These are phyloP conservation scores for Cartodere bifasciata DNA, from an alignment of 2,888 invertebrate genomes.

Conservation along the genomic window DNA sequence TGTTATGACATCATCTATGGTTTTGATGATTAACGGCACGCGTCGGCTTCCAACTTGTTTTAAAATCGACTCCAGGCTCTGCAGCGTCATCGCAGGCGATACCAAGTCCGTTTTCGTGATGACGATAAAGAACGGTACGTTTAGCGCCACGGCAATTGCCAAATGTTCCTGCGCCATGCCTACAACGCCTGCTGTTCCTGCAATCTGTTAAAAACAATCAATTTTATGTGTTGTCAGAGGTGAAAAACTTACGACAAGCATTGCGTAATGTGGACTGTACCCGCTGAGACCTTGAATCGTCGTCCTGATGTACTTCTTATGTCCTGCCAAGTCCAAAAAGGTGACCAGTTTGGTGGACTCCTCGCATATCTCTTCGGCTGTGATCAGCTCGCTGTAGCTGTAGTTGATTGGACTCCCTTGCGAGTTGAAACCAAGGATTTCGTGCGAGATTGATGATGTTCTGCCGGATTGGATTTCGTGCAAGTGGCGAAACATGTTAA, in stretches of 20 bases:
- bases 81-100: slow-evolving; percentile 40
- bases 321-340: slow-evolving; percentile 91
- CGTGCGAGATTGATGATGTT: slow-evolving; percentile 91
- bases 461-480: slow-evolving; percentile 92
- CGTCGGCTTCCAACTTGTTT: slow-evolving; percentile 51
- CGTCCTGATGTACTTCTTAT: slow-evolving; percentile 89
- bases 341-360: slow-evolving; percentile 86
- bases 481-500: slow-evolving; percentile 89
- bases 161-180: slow-evolving; percentile 86
- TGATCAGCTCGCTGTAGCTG: slow-evolving; percentile 77
- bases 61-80: slow-evolving; percentile 47
- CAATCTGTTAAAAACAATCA: slow-evolving; percentile 43
- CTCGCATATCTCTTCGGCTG: slow-evolving; percentile 88
- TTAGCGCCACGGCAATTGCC: slow-evolving; percentile 64
- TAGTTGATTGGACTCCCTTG: slow-evolving; percentile 68
- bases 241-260: slow-evolving; percentile 57
- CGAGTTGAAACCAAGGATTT: slow-evolving; percentile 90
- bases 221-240: slow-evolving; percentile 1
- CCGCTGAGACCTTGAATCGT: slow-evolving; percentile 91
- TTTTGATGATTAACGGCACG: slow-evolving; percentile 51
- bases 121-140: slow-evolving; percentile 85
- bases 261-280: slow-evolving; percentile 83
- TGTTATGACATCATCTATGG: slow-evolving; percentile 60
- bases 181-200: slow-evolving; percentile 66
- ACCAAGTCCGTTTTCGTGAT: slow-evolving; percentile 88